phyloP scores from a whole-genome alignment of 2,888 invertebrate species.

The Lasiommata megera region DNA sequence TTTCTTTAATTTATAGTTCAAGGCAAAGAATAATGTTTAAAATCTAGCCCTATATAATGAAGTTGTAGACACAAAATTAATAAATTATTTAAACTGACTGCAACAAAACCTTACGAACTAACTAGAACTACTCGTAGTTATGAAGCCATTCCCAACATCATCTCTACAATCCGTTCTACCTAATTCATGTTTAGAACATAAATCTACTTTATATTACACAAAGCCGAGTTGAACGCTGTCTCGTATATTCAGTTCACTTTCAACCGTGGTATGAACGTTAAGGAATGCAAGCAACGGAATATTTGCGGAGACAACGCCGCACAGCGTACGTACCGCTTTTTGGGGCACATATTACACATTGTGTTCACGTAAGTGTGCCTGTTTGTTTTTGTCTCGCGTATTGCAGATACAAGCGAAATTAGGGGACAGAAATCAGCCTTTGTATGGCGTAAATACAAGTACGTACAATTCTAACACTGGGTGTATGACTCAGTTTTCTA shows the following conservation, averaged over 20 bases:
- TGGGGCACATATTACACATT: slow-evolving; percentile 85
- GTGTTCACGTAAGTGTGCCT: slow-evolving; percentile 83
- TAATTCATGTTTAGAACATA: slow-evolving; percentile 1
- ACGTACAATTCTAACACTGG: too few species aligned
- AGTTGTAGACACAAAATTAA: too few species aligned
- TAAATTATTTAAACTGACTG: too few species aligned
- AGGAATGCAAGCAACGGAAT: slow-evolving; percentile 83
- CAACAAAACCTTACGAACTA: too few species aligned
- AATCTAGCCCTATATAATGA: too few species aligned
- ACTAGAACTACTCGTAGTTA: too few species aligned
- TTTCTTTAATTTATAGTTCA: too few species aligned
- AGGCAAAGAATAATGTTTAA: too few species aligned
- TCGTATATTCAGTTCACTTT: slow-evolving; percentile 29
- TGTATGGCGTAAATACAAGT: not conserved
- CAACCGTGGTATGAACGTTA: slow-evolving; percentile 83
- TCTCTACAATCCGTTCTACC: not conserved
- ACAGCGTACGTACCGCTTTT: slow-evolving; percentile 83
- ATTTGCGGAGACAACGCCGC: slow-evolving; percentile 84
- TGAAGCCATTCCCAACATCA: too few species aligned
- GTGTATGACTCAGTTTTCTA: too few species aligned
- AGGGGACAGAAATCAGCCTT: not conserved
- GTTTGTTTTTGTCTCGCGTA: not conserved
- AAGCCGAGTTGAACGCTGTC: slow-evolving; percentile 9
- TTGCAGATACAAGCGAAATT: not conserved
- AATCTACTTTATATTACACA: slow-evolving; percentile 14